Base-by-base conservation (phyloP, 2,113 vertebrate genomes). In the Lipotes vexillifer region DNA sequence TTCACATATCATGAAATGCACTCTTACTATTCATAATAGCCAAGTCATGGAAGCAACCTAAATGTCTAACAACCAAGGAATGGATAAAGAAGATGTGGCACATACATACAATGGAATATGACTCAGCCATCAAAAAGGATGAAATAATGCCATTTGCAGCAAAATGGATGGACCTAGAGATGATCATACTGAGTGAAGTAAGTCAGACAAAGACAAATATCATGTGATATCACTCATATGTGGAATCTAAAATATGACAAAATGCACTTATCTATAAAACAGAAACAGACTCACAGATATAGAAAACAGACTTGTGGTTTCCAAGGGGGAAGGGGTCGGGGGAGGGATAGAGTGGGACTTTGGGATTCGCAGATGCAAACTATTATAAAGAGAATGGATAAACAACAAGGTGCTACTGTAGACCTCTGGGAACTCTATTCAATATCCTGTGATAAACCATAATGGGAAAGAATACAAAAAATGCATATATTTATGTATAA, bases 51-150 rank as follows among this genome's bases (percentile, higher is more conserved):
- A 49, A 33, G 44, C 44, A 21, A 12, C 29, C 29, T 1, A 49
- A 21, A 31, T 20, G 29, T 33, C 44, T 44, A 2, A 3, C 17
- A 20, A 1, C 17, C 2, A 17, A 1, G 31, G 44, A 20, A 33
- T 11, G 17, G 31, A 21, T 33, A 21, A 77, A 33, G 25, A 44
- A 25, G 25, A 61, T 6, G 9, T 33, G 44, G 44, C 49, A 2
- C 44, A 1, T 21, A 33, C 0, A 41, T 20, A 33, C 3, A 1
- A 0, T 1, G 29, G 38, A 46, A 46, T 46, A 46, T 2, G 0
- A 33, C 81, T 63, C 59, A 5, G 27, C 29, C 38, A 1, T 23
- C 1, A 44, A 33, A 41, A 83, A 23, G 38, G 14, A 46, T 17
- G 17, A 46, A 83, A 0, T 4, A 0, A 3, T 8, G 13, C 29